phyloP scores from a whole-genome alignment of 2,113 vertebrate genomes.

The Malurus elegans region DNA sequence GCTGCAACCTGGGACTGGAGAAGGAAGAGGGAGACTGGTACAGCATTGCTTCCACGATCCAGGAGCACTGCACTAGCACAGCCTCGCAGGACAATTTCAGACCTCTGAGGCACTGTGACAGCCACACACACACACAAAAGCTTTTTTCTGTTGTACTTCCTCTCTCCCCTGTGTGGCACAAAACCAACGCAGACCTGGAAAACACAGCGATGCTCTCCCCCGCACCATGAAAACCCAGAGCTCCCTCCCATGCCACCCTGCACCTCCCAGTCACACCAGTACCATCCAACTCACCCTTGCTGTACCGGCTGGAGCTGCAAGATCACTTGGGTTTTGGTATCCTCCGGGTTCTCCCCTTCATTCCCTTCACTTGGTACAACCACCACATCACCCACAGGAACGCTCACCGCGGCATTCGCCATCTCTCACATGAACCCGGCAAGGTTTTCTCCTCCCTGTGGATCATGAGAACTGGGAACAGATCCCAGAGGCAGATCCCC shows the following conservation, averaged over 20 bases:
- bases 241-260: neutral
- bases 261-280: neutral
- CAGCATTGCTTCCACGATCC: neutral
- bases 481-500: neutral
- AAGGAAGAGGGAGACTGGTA: neutral
- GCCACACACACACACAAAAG: neutral
- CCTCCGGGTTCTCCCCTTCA: slow-evolving; percentile 83
- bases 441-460: neutral
- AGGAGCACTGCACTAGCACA: neutral
- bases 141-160: neutral
- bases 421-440: slow-evolving; percentile 80
- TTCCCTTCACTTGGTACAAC: slow-evolving; percentile 82
- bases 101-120: rapidly evolving
- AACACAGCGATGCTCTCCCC: rapidly evolving
- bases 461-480: neutral
- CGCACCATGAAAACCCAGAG: rapidly evolving
- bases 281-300: slow-evolving; percentile 79
- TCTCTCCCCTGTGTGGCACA: rapidly evolving
- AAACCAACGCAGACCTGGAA: neutral
- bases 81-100: neutral
- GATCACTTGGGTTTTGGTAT: slow-evolving; percentile 88
- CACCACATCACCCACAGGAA: slow-evolving; percentile 88
- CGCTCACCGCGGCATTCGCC: slow-evolving; percentile 87
- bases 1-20: neutral
- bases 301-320: slow-evolving; percentile 88